Conservation (phyloP, 2,113 vertebrate genomes). For the Antennarius striatus region DNA sequence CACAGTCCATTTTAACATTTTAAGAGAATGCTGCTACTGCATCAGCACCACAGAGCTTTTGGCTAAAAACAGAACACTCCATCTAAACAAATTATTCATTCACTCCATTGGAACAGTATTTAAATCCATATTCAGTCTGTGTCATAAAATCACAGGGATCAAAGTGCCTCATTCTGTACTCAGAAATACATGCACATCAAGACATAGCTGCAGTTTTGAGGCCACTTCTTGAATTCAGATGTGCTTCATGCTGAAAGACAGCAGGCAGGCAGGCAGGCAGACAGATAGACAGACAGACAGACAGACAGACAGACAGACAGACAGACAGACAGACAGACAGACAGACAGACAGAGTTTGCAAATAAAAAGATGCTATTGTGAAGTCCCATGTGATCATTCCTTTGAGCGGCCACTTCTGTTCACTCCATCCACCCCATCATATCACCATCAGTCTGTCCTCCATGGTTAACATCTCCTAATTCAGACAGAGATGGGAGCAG, state of each 20-base stretch:
- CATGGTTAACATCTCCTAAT: not conserved
- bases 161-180: too few relatives aligned
- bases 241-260: conserved; percentile 53
- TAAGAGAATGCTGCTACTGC: too few relatives aligned
- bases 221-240: conserved; percentile 78
- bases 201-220: conserved; percentile 21
- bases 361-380: conserved; percentile 51
- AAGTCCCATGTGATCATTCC: conserved; percentile 58
- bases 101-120: too few relatives aligned
- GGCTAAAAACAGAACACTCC: too few relatives aligned
- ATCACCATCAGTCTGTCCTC: not conserved
- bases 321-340: not conserved
- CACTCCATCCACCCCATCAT: conserved; percentile 9
- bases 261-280: too few relatives aligned
- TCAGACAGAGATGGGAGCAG: not conserved
- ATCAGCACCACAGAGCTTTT: too few relatives aligned
- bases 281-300: not conserved
- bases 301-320: not conserved
- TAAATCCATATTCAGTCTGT: too few relatives aligned
- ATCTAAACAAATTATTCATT: too few relatives aligned
- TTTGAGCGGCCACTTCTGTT: conserved; percentile 40
- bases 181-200: too few relatives aligned
- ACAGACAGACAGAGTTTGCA: conserved; percentile 43
- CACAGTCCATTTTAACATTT: too few relatives aligned
- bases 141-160: too few relatives aligned